Conservation (phyloP, 2,113 vertebrate genomes). For the Triplophysa rosa region DNA sequence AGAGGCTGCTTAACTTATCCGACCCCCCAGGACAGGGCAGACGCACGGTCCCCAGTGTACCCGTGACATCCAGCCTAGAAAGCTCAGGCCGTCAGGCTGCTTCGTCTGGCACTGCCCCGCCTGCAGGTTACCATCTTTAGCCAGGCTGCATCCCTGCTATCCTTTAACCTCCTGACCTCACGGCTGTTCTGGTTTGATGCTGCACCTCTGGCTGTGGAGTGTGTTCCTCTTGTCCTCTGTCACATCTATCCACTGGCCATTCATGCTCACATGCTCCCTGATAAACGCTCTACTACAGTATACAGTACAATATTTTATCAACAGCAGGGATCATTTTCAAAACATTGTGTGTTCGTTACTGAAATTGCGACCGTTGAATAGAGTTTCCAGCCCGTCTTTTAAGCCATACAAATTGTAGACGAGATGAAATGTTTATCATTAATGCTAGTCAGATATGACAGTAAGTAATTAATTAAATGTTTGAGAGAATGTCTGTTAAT, state of each 20-base stretch:
- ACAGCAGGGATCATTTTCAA: neutral
- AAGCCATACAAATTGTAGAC: no score
- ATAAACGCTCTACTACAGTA: no score
- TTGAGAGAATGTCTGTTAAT: neutral
- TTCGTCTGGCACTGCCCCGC: constrained; percentile 71
- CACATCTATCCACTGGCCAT: constrained; percentile 12
- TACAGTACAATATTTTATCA: neutral
- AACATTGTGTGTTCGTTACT: neutral
- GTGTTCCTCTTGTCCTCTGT: neutral
- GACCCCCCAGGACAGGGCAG: constrained; percentile 90
- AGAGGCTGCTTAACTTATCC: constrained; percentile 91
- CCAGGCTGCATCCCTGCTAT: constrained; percentile 6
- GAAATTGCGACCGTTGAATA: no score
- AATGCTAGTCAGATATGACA: no score
- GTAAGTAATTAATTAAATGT: no score
- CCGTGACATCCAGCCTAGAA: constrained; percentile 67
- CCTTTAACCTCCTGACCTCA: constrained; percentile 37
- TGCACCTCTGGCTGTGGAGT: constrained; percentile 22
- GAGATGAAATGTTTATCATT: no score
- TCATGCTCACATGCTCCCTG: neutral
- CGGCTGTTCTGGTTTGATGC: constrained; percentile 40
- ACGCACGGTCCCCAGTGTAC: constrained; percentile 69
- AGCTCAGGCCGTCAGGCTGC: constrained; percentile 68
- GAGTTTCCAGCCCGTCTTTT: neutral
- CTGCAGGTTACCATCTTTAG: constrained; percentile 79